Evolutionary conservation across 2,113 vertebrate species (phyloP).

Genomic region (Zonotrichia leucophrys): DNA sequence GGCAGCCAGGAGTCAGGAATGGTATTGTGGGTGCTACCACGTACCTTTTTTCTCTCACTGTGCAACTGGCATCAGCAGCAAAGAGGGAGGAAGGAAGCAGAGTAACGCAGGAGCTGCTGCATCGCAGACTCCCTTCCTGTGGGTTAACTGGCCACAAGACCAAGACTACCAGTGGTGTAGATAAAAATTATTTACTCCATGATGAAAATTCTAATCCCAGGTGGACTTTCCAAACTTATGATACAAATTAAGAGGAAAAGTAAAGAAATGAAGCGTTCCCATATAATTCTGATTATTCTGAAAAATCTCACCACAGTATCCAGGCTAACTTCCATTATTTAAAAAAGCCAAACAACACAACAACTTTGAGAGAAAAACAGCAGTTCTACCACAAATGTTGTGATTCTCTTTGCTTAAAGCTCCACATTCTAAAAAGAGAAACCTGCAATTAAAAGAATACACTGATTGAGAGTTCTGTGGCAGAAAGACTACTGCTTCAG

Average conservation of each 20-base stretch:
- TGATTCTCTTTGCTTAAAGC: background rate
- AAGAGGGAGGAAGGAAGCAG: constrained; percentile 29
- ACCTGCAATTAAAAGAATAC: background rate
- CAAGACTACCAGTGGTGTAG: background rate
- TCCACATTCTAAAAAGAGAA: background rate
- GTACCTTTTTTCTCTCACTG: background rate
- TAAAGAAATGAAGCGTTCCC: background rate
- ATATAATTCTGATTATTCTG: background rate
- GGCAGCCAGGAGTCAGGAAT: background rate
- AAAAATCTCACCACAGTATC: background rate
- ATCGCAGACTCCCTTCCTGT: background rate
- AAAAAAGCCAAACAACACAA: background rate
- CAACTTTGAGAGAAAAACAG: background rate
- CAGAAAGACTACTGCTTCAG: background rate
- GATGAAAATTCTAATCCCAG: background rate
- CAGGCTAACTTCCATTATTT: background rate
- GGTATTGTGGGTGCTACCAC: background rate
- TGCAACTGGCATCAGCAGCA: background rate
- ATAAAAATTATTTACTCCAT: background rate
- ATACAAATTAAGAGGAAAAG: background rate
- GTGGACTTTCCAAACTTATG: background rate
- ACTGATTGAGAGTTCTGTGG: background rate
- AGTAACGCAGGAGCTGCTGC: background rate
- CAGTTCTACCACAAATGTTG: background rate
- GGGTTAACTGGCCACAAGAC: background rate